Conservation (phyloP, 2,797 vertebrate species). For the Argyrosomus regius region DNA sequence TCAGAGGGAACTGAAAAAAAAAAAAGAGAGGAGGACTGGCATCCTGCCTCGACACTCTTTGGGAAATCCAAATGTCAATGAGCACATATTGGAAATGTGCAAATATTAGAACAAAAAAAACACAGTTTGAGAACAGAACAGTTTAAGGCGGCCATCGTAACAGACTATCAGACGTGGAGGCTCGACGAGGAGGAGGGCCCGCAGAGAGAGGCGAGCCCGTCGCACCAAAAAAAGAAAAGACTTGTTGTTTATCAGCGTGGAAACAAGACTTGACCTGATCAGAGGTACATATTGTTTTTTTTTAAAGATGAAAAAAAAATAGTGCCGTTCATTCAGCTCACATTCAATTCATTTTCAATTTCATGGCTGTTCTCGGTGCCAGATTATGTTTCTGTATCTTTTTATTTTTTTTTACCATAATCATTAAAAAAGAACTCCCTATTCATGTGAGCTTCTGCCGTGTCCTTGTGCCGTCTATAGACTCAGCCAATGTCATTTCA, state of each 20-base stretch:
- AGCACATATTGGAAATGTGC: slow-evolving; percentile 78
- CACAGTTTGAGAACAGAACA: slow-evolving; percentile 55
- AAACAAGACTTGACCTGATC: slow-evolving; percentile 65
- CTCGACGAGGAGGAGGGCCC: slow-evolving; percentile 23
- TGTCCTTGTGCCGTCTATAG: slow-evolving; percentile 59
- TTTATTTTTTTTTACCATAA: slow-evolving; percentile 37
- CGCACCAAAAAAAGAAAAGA: slow-evolving; percentile 37
- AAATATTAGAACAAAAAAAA: slow-evolving; percentile 76
- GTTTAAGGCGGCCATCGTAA: slow-evolving; percentile 40
- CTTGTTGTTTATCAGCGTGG: slow-evolving; percentile 67
- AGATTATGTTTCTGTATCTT: slow-evolving; percentile 58
- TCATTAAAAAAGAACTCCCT: slow-evolving; percentile 33
- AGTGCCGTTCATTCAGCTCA: slow-evolving; percentile 42
- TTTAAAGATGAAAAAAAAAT: slow-evolving; percentile 58
- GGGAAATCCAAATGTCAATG: slow-evolving; percentile 83
- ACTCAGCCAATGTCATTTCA: slow-evolving; percentile 59
- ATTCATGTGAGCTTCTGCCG: slow-evolving; percentile 50
- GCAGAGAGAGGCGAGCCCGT: slow-evolving; percentile 21
- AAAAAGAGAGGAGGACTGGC: slow-evolving; percentile 57
- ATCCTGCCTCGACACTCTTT: slow-evolving; percentile 74
- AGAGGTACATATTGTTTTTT: slow-evolving; percentile 50
- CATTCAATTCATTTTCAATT: slow-evolving; percentile 61
- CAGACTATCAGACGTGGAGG: slow-evolving; percentile 25
- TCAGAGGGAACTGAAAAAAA: slow-evolving; percentile 73
- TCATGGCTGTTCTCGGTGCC: slow-evolving; percentile 40